Evolutionary conservation across 2,113 vertebrate species (phyloP), one percentile per base, ranked within the genome.

Genomic region (Trichechus manatus): DNA sequence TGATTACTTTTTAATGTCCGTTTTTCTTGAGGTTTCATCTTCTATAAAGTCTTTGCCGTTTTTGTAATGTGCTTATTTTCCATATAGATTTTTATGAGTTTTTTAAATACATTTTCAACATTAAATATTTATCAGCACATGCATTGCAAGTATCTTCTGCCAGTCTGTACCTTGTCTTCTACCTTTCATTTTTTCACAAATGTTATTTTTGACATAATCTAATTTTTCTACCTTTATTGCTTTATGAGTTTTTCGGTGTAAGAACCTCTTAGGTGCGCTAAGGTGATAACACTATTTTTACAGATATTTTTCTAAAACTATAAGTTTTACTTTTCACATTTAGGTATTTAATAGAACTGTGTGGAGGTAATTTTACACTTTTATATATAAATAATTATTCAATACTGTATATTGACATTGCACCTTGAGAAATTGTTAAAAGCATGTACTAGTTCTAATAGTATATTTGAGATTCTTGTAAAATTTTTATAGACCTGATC

Each of bases 311-410:
- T 83, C 6, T 80, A 27, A 42, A 4, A 56, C 4, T 39, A 83
- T 80, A 80, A 91, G 9, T 88, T 89, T 72, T 68, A 42, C 25
- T 81, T 88, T 94, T 94, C 31, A 50, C 15, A 75, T 74, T 31
- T 25, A 50, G 15, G 4, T 61, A 8, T 75, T 61, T 44, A 47
- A 6, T 78, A 61, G 42, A 93, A 42, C 79, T 68, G 14, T 50
- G 0, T 61, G 0, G 22, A 44, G 9, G 11, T 63, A 53, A n/a
- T 56, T 87, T 94, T 94, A 70, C 0, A 84, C 87, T 59, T 33
- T 2, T 5, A 23, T 20, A 44, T 75, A 31, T 80, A 82, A 80
- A 36, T 39, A 82, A 64, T 61, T 2, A 79, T 91, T 9, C 25
- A 90, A 36, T 14, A 56, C 1, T 20, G 39, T 25, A 20, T 72